A percentile compares a stretch with the other conserved stretches of the same genome.
These are phyloP conservation scores for Passer domesticus DNA, from an alignment of 2,113 vertebrate species.

Conservation along the genomic window DNA sequence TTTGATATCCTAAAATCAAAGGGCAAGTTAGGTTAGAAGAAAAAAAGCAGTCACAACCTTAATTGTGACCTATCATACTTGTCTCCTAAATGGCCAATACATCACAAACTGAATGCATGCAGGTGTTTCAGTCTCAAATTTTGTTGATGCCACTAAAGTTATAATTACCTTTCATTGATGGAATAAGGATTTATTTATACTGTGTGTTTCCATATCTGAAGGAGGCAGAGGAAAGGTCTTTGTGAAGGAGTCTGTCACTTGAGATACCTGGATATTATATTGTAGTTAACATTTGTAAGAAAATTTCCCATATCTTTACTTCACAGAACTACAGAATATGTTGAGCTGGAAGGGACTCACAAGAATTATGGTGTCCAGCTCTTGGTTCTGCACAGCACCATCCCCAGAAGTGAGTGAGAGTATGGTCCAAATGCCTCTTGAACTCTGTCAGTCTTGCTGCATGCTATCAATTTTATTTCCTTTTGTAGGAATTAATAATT, in stretches of 20 bases:
- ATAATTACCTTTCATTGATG: background rate
- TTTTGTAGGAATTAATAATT: background rate
- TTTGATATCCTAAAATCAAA: background rate
- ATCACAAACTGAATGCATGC: background rate
- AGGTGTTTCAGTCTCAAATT: background rate
- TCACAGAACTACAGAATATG: background rate
- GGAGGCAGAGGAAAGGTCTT: background rate
- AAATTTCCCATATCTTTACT: background rate
- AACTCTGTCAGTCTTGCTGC: background rate
- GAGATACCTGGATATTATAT: background rate
- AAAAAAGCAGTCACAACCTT: background rate
- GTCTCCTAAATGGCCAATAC: background rate
- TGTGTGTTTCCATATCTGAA: background rate
- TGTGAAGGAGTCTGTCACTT: background rate
- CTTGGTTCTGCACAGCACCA: background rate
- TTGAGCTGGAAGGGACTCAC: background rate
- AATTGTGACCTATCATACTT: background rate
- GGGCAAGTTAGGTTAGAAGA: background rate
- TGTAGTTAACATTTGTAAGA: background rate
- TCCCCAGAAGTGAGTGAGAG: background rate
- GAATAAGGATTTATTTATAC: background rate
- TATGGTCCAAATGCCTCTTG: background rate
- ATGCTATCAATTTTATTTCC: background rate
- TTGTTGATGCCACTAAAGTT: background rate
- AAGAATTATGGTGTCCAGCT: background rate